Evolutionary conservation across 1,140 invertebrate species (phyloP), one percentile per base, ranked within the genome.

Genomic region (Phortica variegata): DNA sequence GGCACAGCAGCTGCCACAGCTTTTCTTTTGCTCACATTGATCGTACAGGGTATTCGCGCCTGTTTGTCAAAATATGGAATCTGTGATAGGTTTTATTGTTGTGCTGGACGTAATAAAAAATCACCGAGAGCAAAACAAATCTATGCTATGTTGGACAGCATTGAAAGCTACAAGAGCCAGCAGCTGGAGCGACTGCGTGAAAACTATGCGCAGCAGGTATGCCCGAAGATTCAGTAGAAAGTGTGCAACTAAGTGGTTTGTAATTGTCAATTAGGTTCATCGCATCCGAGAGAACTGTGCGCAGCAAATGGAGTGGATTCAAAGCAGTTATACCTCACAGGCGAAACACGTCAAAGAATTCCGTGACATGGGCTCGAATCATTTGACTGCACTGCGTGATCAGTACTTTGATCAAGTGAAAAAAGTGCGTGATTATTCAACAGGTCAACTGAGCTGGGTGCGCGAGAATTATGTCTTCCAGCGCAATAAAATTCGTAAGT

Each of bases 391-490:
- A 1, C 81, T 96, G 43, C 83, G 88, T 59, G 93, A 94, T 72
- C 93, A 95, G 66, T 97, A 96, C 77, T 88, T 89, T 58, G 91
- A 93, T 75, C 90, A 93, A 84, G 86, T 91, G 36, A 88, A 86
- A 74, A 83, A 86, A 56, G 91, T 93, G n/a, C 83, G 89, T 37
- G 90, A 93, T 61, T 95, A 95, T 74, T 93, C 91, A 7, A 88
- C 88, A 3, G 83, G 84, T 49, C 93, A 96, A 76, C 80, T 97
- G 52, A 91, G 93, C 71, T 91, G 91, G 86, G 89, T 97, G 40
- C 83, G 93, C 40, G 93, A 96, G 71, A 95, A 94, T 75, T 97
- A 97, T 77, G 88, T 95, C 62, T 92, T 93, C 82, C 94, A 97
- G 78, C 83, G 93, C 12, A 90, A 95, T 71, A 88, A 93, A 63